Evolutionary conservation across 2,797 vertebrate species (phyloP).

Genomic region (Pantherophis vulpinus): DNA sequence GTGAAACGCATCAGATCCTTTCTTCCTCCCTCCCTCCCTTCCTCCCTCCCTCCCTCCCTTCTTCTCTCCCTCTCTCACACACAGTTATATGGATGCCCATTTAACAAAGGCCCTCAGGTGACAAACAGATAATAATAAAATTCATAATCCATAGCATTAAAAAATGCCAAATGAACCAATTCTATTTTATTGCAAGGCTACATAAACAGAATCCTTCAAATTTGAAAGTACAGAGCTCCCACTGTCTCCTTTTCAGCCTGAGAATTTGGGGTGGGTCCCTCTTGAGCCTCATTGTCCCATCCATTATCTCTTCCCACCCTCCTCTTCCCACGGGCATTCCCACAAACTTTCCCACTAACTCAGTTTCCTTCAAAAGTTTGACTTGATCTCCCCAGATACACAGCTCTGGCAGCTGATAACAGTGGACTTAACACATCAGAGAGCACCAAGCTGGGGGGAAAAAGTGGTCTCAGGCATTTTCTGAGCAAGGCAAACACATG

Average conservation of each 20-base stretch:
- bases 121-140: background rate
- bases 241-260: background rate
- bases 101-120: background rate
- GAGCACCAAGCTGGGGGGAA: background rate
- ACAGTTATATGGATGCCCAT: background rate
- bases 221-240: background rate
- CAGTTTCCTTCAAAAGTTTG: background rate
- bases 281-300: background rate
- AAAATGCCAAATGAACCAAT: background rate
- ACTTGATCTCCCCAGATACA: background rate
- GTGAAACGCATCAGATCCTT: background rate
- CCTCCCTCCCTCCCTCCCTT: fast-evolving
- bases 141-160: background rate
- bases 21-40: background rate
- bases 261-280: background rate
- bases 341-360: background rate
- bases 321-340: background rate
- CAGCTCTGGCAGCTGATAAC: background rate
- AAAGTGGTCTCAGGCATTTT: background rate
- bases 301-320: background rate
- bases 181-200: background rate
- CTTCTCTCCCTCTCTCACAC: background rate
- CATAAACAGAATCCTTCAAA: background rate
- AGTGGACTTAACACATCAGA: background rate
- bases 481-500: background rate